Evolutionary conservation across 2,888 invertebrate species (phyloP), one percentile per base, ranked within the genome.

Genomic region (Philopedon plagiatum): DNA sequence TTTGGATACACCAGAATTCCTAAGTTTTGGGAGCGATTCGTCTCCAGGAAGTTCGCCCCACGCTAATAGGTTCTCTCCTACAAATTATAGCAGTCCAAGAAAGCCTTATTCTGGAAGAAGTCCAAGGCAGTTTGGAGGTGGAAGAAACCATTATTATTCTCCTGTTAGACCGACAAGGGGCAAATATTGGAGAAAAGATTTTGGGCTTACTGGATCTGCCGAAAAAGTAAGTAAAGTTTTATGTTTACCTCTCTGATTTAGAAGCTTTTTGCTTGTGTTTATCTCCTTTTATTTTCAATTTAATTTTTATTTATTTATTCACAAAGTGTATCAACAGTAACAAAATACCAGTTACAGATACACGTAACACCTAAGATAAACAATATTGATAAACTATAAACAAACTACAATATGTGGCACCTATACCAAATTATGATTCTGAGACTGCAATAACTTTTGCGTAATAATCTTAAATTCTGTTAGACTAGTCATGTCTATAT

Each of bases 11-110:
- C 5, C 68, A 13, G 68, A 68, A 15, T 68, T 68, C 29, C 51
- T 68, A 34, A 61, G 60, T 29, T 68, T 68, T 51, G 37, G 39
- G 9, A 54, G 51, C 29, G 61, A 68, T n/a, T 34, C 60, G 0
- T 60, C 57, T 13, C 29, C 57, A n/a, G 34, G 49, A n/a, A 19
- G 13, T 9, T 51, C 60, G 1, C 61, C 68, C 9, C 39, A 60
- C 11, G 23, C 23, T 11, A 39, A n/a, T 18, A 18, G 51, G 19
- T 68, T 61, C 26, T 37, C 46, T 13, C 60, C 58, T 3, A 60
- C 61, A 29, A 66, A 46, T 11, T 66, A 39, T 58, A 66, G 66
- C 29, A 66, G 66, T 9, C 66, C 66, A 15, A 37, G 44, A 39
- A 58, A 44, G 18, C 9, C 4, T n/a, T 58, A 29, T 37, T 11